These are phyloP conservation scores for Megathymus violae DNA, from an alignment of 1,140 invertebrate species.

Conservation along the genomic window DNA sequence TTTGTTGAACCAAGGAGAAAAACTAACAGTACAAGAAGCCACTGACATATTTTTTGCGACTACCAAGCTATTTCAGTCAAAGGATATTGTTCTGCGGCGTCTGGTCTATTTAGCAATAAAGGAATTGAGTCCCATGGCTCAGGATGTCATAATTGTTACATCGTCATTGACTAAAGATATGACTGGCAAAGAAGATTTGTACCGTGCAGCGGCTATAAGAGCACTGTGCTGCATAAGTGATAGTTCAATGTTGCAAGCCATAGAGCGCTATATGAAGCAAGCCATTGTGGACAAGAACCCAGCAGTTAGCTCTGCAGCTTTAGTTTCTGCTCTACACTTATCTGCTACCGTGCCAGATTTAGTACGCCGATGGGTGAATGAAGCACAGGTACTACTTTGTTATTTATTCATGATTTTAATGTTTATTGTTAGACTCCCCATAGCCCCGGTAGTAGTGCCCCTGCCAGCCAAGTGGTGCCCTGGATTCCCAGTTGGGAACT, in stretches of 20 bases:
- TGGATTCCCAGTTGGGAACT: too few species aligned
- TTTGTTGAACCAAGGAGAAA: slow-evolving; percentile 94
- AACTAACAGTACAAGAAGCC: slow-evolving; percentile 95
- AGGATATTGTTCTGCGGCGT: slow-evolving; percentile 95
- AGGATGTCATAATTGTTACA: slow-evolving; percentile 99
- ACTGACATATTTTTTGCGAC: slow-evolving; percentile 99
- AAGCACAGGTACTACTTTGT: slow-evolving; percentile 96
- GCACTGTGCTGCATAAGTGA: slow-evolving; percentile 98
- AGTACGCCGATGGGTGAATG: slow-evolving; percentile 98
- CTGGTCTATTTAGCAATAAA: slow-evolving; percentile 99
- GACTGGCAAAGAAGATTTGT: slow-evolving; percentile 98
- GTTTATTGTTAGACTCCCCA: too few species aligned
- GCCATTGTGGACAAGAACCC: slow-evolving; percentile 98
- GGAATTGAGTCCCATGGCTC: slow-evolving; percentile 96
- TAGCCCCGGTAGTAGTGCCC: too few species aligned
- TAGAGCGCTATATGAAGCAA: slow-evolving; percentile 99
- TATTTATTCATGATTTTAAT: too few species aligned
- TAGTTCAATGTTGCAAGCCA: slow-evolving; percentile 96
- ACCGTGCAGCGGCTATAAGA: slow-evolving; percentile 97
- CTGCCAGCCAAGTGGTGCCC: too few species aligned
- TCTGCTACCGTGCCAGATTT: slow-evolving; percentile 93
- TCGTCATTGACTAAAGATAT: slow-evolving; percentile 99
- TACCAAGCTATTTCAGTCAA: slow-evolving; percentile 98
- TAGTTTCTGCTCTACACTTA: slow-evolving; percentile 95
- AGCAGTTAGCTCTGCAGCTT: slow-evolving; percentile 97